phyloP scores from a whole-genome alignment of 2,797 vertebrate species.

The Euthynnus affinis region DNA sequence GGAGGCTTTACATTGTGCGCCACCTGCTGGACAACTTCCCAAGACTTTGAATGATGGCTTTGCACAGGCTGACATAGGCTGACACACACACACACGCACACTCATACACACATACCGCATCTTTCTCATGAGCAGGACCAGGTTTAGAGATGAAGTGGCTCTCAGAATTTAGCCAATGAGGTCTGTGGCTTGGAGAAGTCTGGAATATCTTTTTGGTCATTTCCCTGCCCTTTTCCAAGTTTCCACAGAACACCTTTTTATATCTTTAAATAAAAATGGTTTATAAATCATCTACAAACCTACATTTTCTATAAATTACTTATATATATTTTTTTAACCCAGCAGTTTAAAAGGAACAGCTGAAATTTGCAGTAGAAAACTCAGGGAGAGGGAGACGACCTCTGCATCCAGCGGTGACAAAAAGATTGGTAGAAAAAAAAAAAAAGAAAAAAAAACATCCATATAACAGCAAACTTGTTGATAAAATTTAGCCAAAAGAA shows the following conservation, averaged over 20 bases:
- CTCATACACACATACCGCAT: slow-evolving; percentile 8
- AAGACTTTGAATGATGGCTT: slow-evolving; percentile 18
- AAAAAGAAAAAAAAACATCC: too few species aligned
- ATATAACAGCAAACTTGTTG: slow-evolving; percentile 72
- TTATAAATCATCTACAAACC: slow-evolving; percentile 80
- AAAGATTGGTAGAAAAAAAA: slow-evolving; percentile 78
- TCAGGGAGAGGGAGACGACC: slow-evolving; percentile 45
- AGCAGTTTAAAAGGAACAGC: slow-evolving; percentile 52
- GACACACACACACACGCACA: not conserved
- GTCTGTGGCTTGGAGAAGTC: slow-evolving; percentile 39
- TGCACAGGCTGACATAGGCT: not conserved
- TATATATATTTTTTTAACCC: slow-evolving; percentile 51
- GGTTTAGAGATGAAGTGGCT: slow-evolving; percentile 40
- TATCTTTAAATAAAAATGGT: slow-evolving; percentile 76
- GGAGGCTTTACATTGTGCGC: slow-evolving; percentile 10
- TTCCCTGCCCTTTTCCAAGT: slow-evolving; percentile 47
- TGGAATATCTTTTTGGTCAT: slow-evolving; percentile 54
- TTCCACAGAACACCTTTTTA: slow-evolving; percentile 50
- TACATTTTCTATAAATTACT: slow-evolving; percentile 77
- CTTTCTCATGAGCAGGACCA: slow-evolving; percentile 15
- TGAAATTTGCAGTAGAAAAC: slow-evolving; percentile 76
- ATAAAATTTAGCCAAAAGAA: slow-evolving; percentile 58
- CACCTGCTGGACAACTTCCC: slow-evolving; percentile 1
- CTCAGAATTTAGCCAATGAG: slow-evolving; percentile 52
- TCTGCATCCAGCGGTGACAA: slow-evolving; percentile 72